These are phyloP conservation scores for Corythucha ciliata DNA, from an alignment of 2,888 invertebrate species.

Conservation along the genomic window DNA sequence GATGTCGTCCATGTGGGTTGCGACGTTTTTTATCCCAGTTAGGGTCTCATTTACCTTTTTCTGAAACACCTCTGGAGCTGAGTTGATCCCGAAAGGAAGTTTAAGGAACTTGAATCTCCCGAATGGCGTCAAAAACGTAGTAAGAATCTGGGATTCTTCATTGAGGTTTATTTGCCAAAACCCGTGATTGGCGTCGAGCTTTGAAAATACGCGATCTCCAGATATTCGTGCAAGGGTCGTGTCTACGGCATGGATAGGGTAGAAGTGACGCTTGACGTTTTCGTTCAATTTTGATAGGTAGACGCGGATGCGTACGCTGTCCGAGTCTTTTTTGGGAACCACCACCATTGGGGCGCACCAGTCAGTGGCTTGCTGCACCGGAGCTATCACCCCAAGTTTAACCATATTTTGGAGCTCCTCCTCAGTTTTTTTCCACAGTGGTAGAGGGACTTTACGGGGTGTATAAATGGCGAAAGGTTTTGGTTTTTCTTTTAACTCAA, in stretches of 20 bases:
- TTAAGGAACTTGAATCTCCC: conserved; percentile 16
- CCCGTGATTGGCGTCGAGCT: conserved; percentile 19
- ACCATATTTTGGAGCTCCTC: background rate
- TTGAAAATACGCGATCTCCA: conserved; percentile 13
- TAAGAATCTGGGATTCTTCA: conserved; percentile 11
- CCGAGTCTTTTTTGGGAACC: conserved; percentile 6
- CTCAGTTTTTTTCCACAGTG: background rate
- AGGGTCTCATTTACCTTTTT: conserved; percentile 21
- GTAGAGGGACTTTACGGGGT: background rate
- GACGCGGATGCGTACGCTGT: conserved; percentile 15
- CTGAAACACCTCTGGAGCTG: conserved; percentile 37
- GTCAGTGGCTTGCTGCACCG: background rate
- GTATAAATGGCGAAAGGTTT: conserved; percentile 2
- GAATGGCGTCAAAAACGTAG: conserved; percentile 20
- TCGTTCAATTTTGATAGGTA: conserved; percentile 16
- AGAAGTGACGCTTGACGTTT: conserved; percentile 11
- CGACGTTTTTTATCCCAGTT: conserved; percentile 25
- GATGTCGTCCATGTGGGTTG: conserved; percentile 34
- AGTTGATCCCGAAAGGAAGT: conserved; percentile 35
- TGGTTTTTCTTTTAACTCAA: conserved; percentile 1
- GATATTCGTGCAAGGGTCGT: conserved; percentile 2
- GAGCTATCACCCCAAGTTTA: background rate
- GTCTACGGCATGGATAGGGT: conserved; percentile 14
- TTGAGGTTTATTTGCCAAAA: conserved; percentile 19
- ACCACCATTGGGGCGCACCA: conserved; percentile 17